Evolutionary conservation across 2,113 vertebrate species (phyloP).

Genomic region (Narcine bancroftii): DNA sequence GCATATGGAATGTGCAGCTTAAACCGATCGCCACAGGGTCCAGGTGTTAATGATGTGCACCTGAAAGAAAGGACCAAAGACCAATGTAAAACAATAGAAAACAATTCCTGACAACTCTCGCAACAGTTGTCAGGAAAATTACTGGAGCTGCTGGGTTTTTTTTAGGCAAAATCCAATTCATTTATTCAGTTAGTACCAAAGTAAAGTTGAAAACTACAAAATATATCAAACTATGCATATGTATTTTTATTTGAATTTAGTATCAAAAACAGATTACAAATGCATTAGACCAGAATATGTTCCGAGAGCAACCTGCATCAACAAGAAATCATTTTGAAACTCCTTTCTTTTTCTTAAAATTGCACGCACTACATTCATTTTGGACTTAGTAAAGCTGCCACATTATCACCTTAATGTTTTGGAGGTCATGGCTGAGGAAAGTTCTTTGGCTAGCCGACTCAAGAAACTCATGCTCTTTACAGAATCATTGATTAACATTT

Average conservation of each 20-base stretch:
- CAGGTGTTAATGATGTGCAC: conserved; percentile 84
- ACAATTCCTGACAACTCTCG: not conserved
- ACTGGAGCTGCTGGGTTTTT: not conserved
- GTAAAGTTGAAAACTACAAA: not conserved
- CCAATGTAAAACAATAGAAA: not conserved
- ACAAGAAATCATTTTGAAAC: not conserved
- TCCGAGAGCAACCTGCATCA: not conserved
- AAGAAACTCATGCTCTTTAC: not conserved
- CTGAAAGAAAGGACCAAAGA: conserved; percentile 50
- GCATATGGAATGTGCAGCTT: conserved; percentile 96
- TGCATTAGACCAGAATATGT: not conserved
- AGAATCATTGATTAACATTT: not conserved
- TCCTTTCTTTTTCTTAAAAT: not conserved
- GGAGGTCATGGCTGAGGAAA: not conserved
- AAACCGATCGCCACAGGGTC: conserved; percentile 93
- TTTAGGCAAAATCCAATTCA: not conserved
- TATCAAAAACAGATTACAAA: not conserved
- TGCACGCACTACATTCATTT: not conserved
- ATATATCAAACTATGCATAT: not conserved
- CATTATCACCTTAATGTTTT: not conserved
- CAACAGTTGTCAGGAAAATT: not conserved
- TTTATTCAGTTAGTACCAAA: not conserved
- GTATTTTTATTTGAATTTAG: not conserved
- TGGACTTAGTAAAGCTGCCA: not conserved
- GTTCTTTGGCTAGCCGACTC: not conserved